Evolutionary conservation across 30 jellyfish, hydroid and myxozoan species (phyloP).

Genomic region (Hydractinia echinata): DNA sequence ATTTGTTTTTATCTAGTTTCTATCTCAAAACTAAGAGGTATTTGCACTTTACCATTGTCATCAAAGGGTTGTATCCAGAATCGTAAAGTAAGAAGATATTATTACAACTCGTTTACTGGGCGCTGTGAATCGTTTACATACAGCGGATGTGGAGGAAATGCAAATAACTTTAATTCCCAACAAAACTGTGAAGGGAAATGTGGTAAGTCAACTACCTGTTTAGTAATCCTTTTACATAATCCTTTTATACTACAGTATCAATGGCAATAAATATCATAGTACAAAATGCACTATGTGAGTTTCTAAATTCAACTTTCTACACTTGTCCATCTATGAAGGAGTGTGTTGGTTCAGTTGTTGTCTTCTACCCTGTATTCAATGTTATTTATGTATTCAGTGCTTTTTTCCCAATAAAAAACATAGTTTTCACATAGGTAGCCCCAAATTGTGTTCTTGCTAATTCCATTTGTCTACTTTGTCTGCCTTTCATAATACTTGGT

Average conservation of each 20-base stretch:
- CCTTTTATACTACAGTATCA: not conserved
- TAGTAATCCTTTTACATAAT: not conserved
- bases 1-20: too few species aligned
- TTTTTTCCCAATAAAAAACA: too few species aligned
- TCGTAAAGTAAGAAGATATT: not conserved
- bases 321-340: too few species aligned
- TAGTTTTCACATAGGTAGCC: too few species aligned
- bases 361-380: too few species aligned
- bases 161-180: not conserved
- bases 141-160: conserved; percentile 13
- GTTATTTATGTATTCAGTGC: too few species aligned
- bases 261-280: not conserved
- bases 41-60: not conserved
- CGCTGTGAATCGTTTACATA: not conserved
- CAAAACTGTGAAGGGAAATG: not conserved
- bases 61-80: not conserved
- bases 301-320: too few species aligned
- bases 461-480: too few species aligned
- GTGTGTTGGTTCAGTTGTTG: too few species aligned
- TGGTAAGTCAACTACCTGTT: not conserved
- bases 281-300: too few species aligned
- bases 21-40: not conserved
- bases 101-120: not conserved
- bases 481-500: too few species aligned
- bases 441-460: too few species aligned